Evolutionary conservation across 2,888 invertebrate genomes (phyloP).

Genomic region (Hesperia comma): DNA sequence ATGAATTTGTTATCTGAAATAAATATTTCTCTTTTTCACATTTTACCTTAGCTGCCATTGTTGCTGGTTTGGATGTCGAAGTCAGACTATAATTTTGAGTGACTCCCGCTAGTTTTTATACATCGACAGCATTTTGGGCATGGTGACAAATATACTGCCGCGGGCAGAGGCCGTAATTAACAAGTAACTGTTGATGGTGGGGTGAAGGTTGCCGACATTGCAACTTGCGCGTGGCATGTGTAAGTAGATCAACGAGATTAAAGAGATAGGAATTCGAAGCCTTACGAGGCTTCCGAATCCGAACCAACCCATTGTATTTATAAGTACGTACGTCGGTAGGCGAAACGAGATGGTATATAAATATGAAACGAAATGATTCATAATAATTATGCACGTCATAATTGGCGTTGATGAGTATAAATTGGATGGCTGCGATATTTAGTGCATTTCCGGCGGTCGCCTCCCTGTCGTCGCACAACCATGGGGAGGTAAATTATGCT

Average conservation of each 20-base stretch:
- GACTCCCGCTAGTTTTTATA: conserved; percentile 66
- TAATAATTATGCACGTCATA: conserved; percentile 16
- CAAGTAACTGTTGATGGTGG: conserved; percentile 48
- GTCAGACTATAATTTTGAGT: conserved; percentile 59
- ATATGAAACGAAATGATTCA: conserved; percentile 7
- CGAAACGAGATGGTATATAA: conserved; percentile 12
- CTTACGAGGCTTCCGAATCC: conserved; percentile 32
- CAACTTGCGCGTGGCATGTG: conserved; percentile 28
- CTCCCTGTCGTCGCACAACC: neutral
- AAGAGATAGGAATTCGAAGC: conserved; percentile 35
- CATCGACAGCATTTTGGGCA: conserved; percentile 50
- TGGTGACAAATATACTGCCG: conserved; percentile 48
- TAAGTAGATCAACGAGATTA: conserved; percentile 41
- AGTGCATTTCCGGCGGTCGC: conserved; percentile 18
- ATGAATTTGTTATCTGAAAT: too few relatives aligned
- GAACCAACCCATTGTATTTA: conserved; percentile 32
- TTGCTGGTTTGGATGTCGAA: conserved; percentile 57
- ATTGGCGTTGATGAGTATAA: conserved; percentile 29
- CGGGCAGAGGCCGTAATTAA: conserved; percentile 50
- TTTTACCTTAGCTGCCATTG: conserved; percentile 73
- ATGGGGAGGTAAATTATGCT: neutral
- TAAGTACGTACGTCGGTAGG: conserved; percentile 22
- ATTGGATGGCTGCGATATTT: conserved; percentile 33
- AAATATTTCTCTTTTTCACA: neutral
- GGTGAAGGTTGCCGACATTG: conserved; percentile 54